These are phyloP conservation scores for Callitettix versicolor DNA, from an alignment of 1,140 invertebrate genomes.

Conservation along the genomic window DNA sequence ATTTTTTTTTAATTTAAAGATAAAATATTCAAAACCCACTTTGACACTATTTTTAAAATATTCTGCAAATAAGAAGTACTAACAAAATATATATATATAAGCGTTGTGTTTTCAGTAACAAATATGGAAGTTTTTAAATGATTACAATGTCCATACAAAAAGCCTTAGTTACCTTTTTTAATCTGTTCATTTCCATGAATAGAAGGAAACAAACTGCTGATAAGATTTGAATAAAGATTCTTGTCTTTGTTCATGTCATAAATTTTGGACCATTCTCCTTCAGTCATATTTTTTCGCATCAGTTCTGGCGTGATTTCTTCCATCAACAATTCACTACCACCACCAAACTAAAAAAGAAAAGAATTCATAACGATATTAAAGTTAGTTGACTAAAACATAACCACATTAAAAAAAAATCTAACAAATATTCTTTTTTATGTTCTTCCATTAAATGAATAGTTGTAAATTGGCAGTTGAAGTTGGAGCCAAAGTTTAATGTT, in stretches of 20 bases:
- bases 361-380: neutral
- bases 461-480: no score
- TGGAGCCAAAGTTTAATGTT: no score
- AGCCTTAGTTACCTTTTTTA: constrained; percentile 69
- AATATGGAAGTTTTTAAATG: no score
- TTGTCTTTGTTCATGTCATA: constrained; percentile 94
- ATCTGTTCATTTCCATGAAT: constrained; percentile 98
- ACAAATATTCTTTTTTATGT: neutral
- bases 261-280: constrained; percentile 90
- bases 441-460: no score
- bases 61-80: no score
- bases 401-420: neutral
- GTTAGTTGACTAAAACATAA: neutral
- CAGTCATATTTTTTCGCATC: constrained; percentile 89
- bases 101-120: no score
- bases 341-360: constrained; percentile 50
- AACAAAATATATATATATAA: no score
- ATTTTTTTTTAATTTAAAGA: no score
- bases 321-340: constrained; percentile 56
- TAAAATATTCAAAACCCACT: no score
- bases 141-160: no score
- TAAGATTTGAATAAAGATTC: constrained; percentile 86
- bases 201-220: constrained; percentile 87
- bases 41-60: no score
- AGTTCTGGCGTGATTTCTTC: constrained; percentile 82